Conservation (phyloP, 1,140 invertebrate genomes). For the Tyrophagus putrescentiae region DNA sequence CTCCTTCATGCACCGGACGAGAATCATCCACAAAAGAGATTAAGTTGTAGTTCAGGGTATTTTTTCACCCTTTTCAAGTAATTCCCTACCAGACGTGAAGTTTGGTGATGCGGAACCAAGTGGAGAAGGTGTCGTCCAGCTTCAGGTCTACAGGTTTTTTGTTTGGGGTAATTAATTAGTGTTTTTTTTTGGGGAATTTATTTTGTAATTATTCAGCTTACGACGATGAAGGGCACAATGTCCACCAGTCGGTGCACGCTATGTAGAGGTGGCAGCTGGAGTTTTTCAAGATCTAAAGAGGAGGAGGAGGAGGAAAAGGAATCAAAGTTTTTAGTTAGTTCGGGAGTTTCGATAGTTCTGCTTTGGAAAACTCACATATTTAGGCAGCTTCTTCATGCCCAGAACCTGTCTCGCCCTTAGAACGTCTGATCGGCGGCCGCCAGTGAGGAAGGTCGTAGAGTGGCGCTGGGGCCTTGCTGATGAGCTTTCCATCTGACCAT, state of each 20-base stretch:
- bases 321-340: no score
- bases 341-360: no score
- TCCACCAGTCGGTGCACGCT: slow-evolving; percentile 19
- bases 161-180: no score
- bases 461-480: no score
- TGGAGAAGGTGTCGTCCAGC: slow-evolving; percentile 26
- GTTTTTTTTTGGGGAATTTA: no score
- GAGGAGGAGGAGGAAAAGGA: no score
- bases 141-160: no score
- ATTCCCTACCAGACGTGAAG: slow-evolving; percentile 61
- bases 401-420: not conserved
- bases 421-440: not conserved
- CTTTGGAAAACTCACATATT: slow-evolving; percentile 11
- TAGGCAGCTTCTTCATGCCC: not conserved
- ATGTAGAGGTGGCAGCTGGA: slow-evolving; percentile 6
- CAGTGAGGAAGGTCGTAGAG: not conserved
- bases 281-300: slow-evolving; percentile 22
- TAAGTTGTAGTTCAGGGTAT: not conserved
- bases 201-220: no score
- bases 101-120: slow-evolving; percentile 43
- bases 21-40: slow-evolving; percentile 39
- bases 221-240: slow-evolving; percentile 6
- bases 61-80: not conserved
- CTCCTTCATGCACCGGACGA: slow-evolving; percentile 52
- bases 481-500: no score